phyloP scores from a whole-genome alignment of 2,113 vertebrate species.

The Progne subis region DNA sequence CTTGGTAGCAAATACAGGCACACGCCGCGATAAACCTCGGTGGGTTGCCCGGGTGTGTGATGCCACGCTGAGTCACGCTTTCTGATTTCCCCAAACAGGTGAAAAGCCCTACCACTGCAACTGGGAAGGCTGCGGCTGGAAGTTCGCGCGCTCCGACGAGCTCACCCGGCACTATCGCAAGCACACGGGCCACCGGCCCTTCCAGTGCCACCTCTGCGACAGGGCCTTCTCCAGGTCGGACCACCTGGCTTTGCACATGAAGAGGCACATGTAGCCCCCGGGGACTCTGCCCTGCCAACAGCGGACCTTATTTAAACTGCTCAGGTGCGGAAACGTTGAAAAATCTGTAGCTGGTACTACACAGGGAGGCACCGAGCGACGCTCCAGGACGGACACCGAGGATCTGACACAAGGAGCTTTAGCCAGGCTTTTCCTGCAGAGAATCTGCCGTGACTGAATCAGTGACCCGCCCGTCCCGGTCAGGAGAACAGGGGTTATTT shows the following conservation, averaged over 20 bases:
- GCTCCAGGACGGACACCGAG: neutral
- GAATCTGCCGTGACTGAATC: constrained; percentile 16
- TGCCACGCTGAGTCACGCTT: neutral
- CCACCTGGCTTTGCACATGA: constrained; percentile 96
- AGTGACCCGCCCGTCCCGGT: neutral
- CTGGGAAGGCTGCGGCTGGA: constrained; percentile 96
- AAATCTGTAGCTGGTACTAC: constrained; percentile 90
- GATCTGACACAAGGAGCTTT: constrained; percentile 70
- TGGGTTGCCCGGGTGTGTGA: neutral
- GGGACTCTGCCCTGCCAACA: neutral
- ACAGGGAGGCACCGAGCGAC: constrained; percentile 41
- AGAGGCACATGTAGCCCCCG: constrained; percentile 85
- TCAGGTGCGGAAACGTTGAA: neutral
- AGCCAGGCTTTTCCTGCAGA: constrained; percentile 71
- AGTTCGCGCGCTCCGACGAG: constrained; percentile 93
- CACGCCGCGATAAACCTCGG: accelerated
- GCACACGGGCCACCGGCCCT: constrained; percentile 94
- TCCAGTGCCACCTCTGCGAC: constrained; percentile 96
- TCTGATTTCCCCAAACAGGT: constrained; percentile 65
- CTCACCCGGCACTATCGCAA: constrained; percentile 95
- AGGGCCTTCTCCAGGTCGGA: constrained; percentile 93
- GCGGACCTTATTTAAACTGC: neutral
- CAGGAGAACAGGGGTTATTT: constrained; percentile 67
- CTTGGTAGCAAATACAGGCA: neutral
- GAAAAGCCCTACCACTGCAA: constrained; percentile 97